A percentile compares a stretch with the other conserved stretches of the same genome.
These are phyloP conservation scores for Eulemur rufifrons DNA, from an alignment of 2,113 vertebrate genomes.

Conservation along the genomic window DNA sequence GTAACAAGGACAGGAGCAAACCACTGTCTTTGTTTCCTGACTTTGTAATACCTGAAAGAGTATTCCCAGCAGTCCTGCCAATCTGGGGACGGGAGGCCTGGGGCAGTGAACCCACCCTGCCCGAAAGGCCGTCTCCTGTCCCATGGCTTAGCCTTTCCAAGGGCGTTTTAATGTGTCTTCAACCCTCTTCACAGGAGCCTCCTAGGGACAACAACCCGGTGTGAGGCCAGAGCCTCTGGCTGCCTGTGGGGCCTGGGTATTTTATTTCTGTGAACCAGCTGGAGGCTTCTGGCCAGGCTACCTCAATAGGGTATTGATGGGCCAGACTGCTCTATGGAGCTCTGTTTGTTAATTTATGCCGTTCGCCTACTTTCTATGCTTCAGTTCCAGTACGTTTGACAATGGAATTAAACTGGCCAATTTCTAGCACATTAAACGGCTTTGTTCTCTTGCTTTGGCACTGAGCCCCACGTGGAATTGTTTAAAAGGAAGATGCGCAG, in stretches of 20 bases:
- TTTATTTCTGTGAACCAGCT: slow-evolving; percentile 47
- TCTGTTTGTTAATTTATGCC: slow-evolving; percentile 60
- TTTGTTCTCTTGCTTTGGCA: slow-evolving; percentile 67
- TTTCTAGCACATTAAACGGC: slow-evolving; percentile 33
- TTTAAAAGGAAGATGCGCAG: slow-evolving; percentile 42
- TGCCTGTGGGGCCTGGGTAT: neutral
- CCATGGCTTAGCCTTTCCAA: neutral
- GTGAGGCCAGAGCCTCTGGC: neutral
- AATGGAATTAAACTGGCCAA: slow-evolving; percentile 62
- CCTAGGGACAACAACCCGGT: neutral
- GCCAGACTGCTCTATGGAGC: slow-evolving; percentile 7
- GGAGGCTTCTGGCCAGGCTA: slow-evolving; percentile 9
- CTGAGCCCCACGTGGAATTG: neutral
- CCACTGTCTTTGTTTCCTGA: neutral
- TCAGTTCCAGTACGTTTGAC: slow-evolving; percentile 57
- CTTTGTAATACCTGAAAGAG: slow-evolving; percentile 31
- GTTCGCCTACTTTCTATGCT: slow-evolving; percentile 60
- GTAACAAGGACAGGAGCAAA: neutral
- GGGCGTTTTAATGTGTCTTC: neutral
- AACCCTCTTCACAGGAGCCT: neutral
- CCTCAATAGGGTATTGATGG: neutral
- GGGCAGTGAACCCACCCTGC: neutral
- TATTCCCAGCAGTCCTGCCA: neutral
- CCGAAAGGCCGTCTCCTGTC: neutral
- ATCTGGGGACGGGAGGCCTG: neutral